Percentiles rank a stretch among this genome's conserved stretches.
Conservation (phyloP, 2,888 invertebrate species). For the Mimachlamys varia region DNA sequence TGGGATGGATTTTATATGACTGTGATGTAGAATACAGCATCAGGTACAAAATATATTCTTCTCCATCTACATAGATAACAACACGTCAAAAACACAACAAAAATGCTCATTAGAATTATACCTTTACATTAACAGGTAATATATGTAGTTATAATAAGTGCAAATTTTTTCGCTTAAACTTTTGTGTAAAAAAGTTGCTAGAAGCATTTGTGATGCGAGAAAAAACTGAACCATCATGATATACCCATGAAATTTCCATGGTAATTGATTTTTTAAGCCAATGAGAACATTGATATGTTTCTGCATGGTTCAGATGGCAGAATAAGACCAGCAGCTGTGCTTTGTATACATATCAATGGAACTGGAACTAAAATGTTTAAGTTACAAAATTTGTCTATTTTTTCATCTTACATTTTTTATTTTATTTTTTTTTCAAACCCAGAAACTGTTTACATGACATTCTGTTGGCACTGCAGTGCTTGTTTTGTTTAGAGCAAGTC, state of each 20-base stretch:
- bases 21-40: no score
- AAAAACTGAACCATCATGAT: not conserved
- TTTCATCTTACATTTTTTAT: not conserved
- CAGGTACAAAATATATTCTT: no score
- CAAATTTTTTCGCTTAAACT: no score
- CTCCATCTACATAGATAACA: no score
- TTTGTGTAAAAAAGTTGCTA: not conserved
- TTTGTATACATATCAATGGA: not conserved
- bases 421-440: not conserved
- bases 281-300: not conserved
- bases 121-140: no score
- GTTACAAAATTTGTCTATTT: not conserved
- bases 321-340: not conserved
- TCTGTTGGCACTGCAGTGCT: not conserved
- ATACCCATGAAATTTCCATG: not conserved
- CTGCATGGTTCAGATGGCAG: not conserved
- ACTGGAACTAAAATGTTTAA: not conserved
- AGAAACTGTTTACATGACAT: not conserved
- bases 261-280: not conserved
- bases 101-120: not conserved
- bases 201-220: not conserved
- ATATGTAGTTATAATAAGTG: no score
- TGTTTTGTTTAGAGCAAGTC: not conserved
- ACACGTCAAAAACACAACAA: no score
- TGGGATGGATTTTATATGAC: no score